A percentile compares a stretch with the other conserved stretches of the same genome.
Evolutionary conservation across 2,888 invertebrate genomes (phyloP).

Genomic region (Ferdinandea cuprea): DNA sequence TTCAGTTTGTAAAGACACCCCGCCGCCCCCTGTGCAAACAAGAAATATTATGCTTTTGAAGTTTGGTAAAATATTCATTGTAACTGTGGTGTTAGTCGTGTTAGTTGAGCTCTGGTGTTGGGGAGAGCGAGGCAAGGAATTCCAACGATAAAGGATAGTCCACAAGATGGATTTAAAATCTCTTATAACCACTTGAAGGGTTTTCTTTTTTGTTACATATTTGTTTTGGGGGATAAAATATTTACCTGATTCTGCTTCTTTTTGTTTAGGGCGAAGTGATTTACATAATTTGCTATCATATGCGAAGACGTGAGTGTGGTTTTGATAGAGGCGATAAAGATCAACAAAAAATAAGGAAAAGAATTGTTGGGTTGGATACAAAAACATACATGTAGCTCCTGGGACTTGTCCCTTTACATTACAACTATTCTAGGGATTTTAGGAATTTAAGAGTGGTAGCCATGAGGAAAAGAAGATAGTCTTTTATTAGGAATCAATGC

Average conservation of each 20-base stretch:
- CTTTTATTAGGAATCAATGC: no score
- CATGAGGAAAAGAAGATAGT: no score
- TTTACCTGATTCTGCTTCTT: constrained; percentile 17
- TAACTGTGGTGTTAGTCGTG: background rate
- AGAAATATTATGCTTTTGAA: constrained; percentile 28
- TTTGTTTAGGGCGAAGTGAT: constrained; percentile 10
- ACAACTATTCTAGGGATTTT: no score
- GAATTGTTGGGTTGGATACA: no score
- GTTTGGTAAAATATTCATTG: constrained; percentile 29
- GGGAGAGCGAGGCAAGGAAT: background rate
- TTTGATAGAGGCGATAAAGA: background rate
- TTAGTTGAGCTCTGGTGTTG: background rate
- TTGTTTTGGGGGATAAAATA: constrained; percentile 21
- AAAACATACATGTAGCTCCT: no score
- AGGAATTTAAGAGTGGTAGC: no score
- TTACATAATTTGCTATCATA: constrained; percentile 25
- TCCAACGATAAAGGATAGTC: background rate
- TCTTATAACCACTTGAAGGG: background rate
- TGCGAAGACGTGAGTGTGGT: background rate
- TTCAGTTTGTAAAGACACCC: constrained; percentile 2
- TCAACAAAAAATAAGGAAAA: no score
- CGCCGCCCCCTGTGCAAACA: background rate
- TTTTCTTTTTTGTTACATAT: constrained; percentile 17
- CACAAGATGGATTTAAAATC: constrained; percentile 4
- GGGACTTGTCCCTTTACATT: no score